phyloP scores from a whole-genome alignment of 1,140 invertebrate genomes.

The Platyscapa corneri region DNA sequence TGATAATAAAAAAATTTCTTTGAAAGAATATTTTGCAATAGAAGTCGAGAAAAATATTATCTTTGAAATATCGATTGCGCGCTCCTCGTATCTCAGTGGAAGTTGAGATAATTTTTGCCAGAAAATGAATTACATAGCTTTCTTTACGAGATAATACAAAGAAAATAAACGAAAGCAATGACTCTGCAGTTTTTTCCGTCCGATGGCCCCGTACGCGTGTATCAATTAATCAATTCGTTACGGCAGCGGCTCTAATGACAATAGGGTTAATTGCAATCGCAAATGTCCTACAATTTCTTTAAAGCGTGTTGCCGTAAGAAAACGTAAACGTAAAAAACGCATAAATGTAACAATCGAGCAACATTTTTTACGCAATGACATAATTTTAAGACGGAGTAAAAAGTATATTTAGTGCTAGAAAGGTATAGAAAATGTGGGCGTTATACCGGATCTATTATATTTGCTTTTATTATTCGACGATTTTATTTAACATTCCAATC shows the following conservation, averaged over 20 bases:
- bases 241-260: constrained; percentile 20
- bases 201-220: neutral
- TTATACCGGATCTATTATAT: neutral
- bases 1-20: neutral
- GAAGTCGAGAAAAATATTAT: neutral
- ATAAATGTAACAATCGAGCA: neutral
- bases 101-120: neutral
- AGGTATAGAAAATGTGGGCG: neutral
- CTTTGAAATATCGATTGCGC: neutral
- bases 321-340: constrained; percentile 12
- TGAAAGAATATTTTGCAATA: neutral
- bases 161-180: constrained; percentile 4
- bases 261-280: constrained; percentile 56
- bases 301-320: neutral
- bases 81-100: neutral
- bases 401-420: neutral
- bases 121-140: neutral
- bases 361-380: neutral
- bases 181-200: neutral
- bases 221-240: constrained; percentile 58
- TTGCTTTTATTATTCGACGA: neutral
- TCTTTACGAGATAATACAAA: constrained; percentile 1
- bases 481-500: too few relatives aligned
- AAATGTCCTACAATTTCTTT: constrained; percentile 11
- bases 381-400: neutral